A percentile compares a stretch with the other conserved stretches of the same genome.
These are phyloP conservation scores for Drosophila gunungcola DNA, from an alignment of 1,140 invertebrate genomes.

Conservation along the genomic window DNA sequence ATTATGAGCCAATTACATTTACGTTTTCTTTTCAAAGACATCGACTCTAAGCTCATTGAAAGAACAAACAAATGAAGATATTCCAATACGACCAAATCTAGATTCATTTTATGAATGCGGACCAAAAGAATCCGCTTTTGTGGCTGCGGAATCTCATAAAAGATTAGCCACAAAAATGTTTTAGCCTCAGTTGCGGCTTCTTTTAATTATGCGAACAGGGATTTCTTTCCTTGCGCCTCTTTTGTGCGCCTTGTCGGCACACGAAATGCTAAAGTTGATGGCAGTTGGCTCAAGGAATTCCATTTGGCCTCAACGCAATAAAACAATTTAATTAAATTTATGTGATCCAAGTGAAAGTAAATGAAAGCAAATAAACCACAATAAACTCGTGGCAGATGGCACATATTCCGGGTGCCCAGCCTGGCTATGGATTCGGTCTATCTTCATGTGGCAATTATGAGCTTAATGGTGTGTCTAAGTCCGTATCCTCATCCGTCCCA, in stretches of 20 bases:
- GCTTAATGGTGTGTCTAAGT: conserved; percentile 47
- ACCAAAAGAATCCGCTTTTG: conserved; percentile 8
- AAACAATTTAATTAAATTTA: conserved; percentile 79
- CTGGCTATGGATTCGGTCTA: conserved; percentile 13
- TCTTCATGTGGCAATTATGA: conserved; percentile 68
- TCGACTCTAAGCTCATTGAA: not conserved
- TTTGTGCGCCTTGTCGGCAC: conserved; percentile 10
- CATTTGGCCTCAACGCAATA: conserved; percentile 62
- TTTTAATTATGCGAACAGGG: conserved; percentile 57
- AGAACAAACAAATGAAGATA: conserved; percentile 6
- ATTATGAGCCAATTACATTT: conserved; percentile 15
- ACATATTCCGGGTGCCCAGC: conserved; percentile 15
- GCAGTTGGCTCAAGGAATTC: conserved; percentile 48
- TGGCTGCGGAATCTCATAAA: conserved; percentile 56
- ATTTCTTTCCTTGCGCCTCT: conserved; percentile 43
- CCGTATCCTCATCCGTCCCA: not conserved
- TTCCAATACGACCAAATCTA: conserved; percentile 11
- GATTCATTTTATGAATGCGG: conserved; percentile 29
- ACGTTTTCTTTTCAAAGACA: not conserved
- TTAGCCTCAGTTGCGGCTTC: conserved; percentile 29
- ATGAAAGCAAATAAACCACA: conserved; percentile 77
- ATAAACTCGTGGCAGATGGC: conserved; percentile 66
- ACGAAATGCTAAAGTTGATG: conserved; percentile 13
- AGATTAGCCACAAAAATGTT: conserved; percentile 60
- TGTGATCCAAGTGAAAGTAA: conserved; percentile 60